Evolutionary conservation across 2,888 invertebrate species (phyloP).

Genomic region (Liodrosophila aerea): DNA sequence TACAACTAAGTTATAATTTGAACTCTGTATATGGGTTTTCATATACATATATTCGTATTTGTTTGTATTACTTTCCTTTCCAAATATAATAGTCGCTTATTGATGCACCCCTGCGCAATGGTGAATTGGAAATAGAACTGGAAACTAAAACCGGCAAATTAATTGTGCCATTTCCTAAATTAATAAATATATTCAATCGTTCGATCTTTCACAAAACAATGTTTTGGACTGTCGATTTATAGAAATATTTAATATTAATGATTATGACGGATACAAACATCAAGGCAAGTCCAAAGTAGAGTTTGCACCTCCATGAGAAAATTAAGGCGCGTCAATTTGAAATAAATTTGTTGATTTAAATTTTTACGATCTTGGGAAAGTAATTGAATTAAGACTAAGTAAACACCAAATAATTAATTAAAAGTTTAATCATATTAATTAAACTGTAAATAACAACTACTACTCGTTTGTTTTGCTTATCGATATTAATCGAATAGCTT

Average conservation of each 20-base stretch:
- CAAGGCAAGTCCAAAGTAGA: neutral
- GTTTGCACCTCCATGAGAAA: neutral
- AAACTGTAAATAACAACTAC: neutral
- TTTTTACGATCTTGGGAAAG: neutral
- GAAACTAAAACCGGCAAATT: conserved; percentile 36
- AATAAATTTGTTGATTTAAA: neutral
- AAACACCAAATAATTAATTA: no score
- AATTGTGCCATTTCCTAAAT: no score
- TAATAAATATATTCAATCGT: no score
- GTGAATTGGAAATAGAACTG: conserved; percentile 49
- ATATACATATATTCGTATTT: no score
- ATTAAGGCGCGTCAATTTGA: conserved; percentile 40
- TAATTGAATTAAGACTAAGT: neutral
- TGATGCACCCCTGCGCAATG: conserved; percentile 38
- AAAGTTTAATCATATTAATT: no score
- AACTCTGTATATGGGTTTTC: no score
- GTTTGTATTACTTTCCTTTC: no score
- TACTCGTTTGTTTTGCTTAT: conserved; percentile 4
- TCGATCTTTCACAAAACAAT: neutral
- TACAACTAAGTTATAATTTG: no score
- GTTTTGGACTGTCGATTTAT: neutral
- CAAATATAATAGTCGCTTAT: no score
- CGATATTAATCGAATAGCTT: conserved; percentile 37
- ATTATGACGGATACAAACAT: conserved; percentile 2
- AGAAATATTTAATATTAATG: neutral